Evolutionary conservation across 2,888 invertebrate species (phyloP).

Genomic region (Thereva nobilitata): DNA sequence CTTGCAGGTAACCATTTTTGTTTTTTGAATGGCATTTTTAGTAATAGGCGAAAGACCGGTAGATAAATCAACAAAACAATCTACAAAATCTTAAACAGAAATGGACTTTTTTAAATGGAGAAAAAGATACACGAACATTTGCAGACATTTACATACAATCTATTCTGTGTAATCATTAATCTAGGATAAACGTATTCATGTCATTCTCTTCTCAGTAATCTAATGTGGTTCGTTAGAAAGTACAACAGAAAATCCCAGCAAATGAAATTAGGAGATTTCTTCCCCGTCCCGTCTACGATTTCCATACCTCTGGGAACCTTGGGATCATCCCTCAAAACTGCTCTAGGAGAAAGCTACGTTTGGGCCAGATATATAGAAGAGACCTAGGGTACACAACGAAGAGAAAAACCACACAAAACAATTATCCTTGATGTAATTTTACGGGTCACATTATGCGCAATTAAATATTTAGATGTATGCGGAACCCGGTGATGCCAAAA

Average conservation of each 20-base stretch:
- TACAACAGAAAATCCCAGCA: constrained; percentile 35
- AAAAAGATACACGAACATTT: background rate
- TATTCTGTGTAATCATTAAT: constrained; percentile 35
- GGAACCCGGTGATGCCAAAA: background rate
- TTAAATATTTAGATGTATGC: constrained; percentile 35
- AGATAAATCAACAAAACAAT: too few relatives aligned
- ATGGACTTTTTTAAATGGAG: background rate
- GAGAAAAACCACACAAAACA: constrained; percentile 34
- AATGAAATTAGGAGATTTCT: constrained; percentile 32
- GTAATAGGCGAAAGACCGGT: too few relatives aligned
- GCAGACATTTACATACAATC: too few relatives aligned
- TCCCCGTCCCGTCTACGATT: background rate
- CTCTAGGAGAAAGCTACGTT: constrained; percentile 7
- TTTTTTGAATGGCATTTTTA: too few relatives aligned
- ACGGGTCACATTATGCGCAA: constrained; percentile 36
- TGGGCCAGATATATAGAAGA: too few relatives aligned
- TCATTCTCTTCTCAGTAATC: constrained; percentile 36
- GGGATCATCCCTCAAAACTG: background rate
- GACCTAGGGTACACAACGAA: background rate
- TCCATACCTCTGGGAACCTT: background rate
- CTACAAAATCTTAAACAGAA: background rate
- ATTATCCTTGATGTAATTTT: constrained; percentile 38
- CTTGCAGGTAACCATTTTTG: too few relatives aligned
- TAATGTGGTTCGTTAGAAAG: constrained; percentile 40
- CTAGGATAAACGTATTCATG: constrained; percentile 40